A percentile compares a stretch with the other conserved stretches of the same genome.
Evolutionary conservation across 1,140 invertebrate species (phyloP).

Genomic region (Drosophila pruinosa): DNA sequence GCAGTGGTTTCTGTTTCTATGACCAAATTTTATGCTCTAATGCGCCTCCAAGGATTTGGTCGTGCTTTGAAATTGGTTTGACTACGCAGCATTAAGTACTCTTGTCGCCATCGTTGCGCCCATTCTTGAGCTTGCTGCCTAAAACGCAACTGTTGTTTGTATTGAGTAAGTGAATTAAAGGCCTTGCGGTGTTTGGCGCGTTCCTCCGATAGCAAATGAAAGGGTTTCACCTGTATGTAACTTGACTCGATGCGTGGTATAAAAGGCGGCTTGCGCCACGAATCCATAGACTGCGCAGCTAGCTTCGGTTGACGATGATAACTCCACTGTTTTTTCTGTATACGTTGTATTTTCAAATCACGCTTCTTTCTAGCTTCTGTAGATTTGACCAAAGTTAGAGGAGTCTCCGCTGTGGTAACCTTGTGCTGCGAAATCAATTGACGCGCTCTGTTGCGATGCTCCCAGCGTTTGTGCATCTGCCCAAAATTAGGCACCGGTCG

Average conservation of each 20-base stretch:
- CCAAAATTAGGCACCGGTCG: slow-evolving; percentile 53
- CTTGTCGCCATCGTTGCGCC: not conserved
- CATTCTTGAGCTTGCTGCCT: not conserved
- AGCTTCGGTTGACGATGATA: slow-evolving; percentile 14
- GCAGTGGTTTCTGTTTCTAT: not conserved
- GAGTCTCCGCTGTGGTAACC: slow-evolving; percentile 35
- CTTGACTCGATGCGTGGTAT: slow-evolving; percentile 27
- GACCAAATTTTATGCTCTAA: not conserved
- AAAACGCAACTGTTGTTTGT: not conserved
- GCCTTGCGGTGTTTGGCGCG: slow-evolving; percentile 26
- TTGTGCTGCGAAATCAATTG: not conserved
- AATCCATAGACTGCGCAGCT: not conserved
- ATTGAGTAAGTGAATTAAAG: slow-evolving; percentile 23
- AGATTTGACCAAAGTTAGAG: slow-evolving; percentile 29
- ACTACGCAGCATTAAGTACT: slow-evolving; percentile 24
- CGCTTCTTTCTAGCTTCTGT: slow-evolving; percentile 6
- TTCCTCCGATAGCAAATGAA: slow-evolving; percentile 19
- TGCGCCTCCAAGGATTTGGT: slow-evolving; percentile 46
- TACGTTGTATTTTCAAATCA: not conserved
- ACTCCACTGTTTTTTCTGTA: not conserved
- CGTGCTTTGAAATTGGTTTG: slow-evolving; percentile 54
- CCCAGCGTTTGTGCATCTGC: slow-evolving; percentile 23
- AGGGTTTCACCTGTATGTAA: slow-evolving; percentile 34
- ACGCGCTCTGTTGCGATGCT: not conserved
- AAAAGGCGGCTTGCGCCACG: slow-evolving; percentile 39